These are phyloP conservation scores for Nannoperca obscura DNA, from an alignment of 2,797 vertebrate genomes.

Conservation along the genomic window DNA sequence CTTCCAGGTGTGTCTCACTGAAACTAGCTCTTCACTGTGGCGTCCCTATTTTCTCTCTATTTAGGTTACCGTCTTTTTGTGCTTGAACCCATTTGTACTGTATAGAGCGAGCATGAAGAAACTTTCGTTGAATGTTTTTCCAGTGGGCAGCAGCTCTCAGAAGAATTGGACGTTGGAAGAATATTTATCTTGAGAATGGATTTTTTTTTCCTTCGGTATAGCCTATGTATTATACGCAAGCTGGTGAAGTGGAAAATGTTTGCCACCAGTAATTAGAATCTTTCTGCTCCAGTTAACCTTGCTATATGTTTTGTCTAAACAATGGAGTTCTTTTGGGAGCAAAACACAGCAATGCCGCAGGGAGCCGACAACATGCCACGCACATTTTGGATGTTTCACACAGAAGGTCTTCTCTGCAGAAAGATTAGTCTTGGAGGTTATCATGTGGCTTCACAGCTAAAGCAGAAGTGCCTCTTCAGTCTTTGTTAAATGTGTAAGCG, in stretches of 20 bases:
- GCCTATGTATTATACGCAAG: slow-evolving; percentile 36
- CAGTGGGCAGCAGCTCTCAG: neutral
- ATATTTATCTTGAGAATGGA: slow-evolving; percentile 14
- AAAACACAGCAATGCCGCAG: slow-evolving; percentile 57
- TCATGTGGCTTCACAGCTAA: slow-evolving; percentile 47
- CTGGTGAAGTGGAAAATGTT: slow-evolving; percentile 59
- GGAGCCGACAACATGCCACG: slow-evolving; percentile 65
- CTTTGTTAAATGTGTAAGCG: slow-evolving; percentile 49
- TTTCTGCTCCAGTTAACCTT: slow-evolving; percentile 87
- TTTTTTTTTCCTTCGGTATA: slow-evolving; percentile 6
- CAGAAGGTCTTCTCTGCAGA: slow-evolving; percentile 47
- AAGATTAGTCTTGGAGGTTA: slow-evolving; percentile 26
- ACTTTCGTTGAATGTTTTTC: slow-evolving; percentile 16
- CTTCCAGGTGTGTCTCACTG: slow-evolving; percentile 79
- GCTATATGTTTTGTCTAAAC: slow-evolving; percentile 77
- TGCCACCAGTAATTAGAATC: slow-evolving; percentile 68
- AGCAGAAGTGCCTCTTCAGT: slow-evolving; percentile 17
- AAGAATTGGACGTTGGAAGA: slow-evolving; percentile 26
- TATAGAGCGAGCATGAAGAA: slow-evolving; percentile 24
- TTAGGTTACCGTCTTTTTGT: slow-evolving; percentile 35
- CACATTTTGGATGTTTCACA: slow-evolving; percentile 71
- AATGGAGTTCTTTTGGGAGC: slow-evolving; percentile 74
- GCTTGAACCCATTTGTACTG: slow-evolving; percentile 11
- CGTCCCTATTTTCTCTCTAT: slow-evolving; percentile 49
- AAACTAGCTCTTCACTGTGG: slow-evolving; percentile 63